These are phyloP conservation scores for Opisthograptis luteolata DNA, from an alignment of 2,888 invertebrate species.

Conservation along the genomic window DNA sequence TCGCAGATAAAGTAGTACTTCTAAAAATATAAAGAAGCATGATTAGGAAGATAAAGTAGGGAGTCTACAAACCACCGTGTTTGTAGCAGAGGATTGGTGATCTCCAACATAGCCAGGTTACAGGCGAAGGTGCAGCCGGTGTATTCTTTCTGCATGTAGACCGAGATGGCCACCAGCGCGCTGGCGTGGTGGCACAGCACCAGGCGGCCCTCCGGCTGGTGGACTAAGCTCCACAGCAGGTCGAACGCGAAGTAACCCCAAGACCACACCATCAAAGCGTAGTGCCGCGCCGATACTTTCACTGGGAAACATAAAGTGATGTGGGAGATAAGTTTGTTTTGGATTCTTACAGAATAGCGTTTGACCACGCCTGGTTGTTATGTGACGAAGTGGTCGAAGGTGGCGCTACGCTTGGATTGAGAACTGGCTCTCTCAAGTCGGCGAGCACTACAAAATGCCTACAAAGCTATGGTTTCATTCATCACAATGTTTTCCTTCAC, in stretches of 20 bases:
- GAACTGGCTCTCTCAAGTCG: no score
- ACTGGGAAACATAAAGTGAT: constrained; percentile 43
- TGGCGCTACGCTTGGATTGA: no score
- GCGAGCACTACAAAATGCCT: no score
- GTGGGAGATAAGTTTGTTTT: no score
- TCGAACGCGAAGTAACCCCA: constrained; percentile 87
- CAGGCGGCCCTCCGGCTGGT: constrained; percentile 76
- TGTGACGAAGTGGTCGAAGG: no score
- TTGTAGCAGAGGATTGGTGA: constrained; percentile 86
- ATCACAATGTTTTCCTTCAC: no score
- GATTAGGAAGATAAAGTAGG: no score
- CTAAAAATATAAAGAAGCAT: no score
- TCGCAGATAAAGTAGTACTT: no score
- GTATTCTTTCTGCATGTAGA: constrained; percentile 76
- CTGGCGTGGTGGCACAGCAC: constrained; percentile 84
- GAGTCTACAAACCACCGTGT: constrained; percentile 79
- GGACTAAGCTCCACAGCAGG: constrained; percentile 82
- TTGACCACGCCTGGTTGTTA: no score
- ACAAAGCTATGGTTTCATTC: no score
- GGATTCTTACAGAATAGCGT: no score
- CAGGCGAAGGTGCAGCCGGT: constrained; percentile 83
- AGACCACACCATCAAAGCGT: constrained; percentile 80
- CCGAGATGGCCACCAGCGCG: constrained; percentile 76
- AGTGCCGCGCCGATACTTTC: constrained; percentile 59
- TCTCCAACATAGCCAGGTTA: constrained; percentile 82